These are phyloP conservation scores for Atractosteus spatula DNA, from an alignment of 2,113 vertebrate genomes.

Conservation along the genomic window DNA sequence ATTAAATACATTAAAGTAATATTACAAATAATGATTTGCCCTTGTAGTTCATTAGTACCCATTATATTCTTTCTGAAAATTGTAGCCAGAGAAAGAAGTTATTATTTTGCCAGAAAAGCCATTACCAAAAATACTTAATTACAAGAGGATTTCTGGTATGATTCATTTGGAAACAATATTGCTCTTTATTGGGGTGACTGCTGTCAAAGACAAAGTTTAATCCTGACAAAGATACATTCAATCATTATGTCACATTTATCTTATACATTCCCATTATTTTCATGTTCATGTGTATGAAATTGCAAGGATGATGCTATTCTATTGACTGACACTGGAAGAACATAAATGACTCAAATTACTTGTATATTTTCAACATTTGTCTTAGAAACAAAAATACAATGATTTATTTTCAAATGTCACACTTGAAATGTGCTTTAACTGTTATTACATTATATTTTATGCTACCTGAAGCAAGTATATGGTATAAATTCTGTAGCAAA, in stretches of 20 bases:
- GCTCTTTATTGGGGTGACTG: conserved; percentile 19
- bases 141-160: conserved; percentile 34
- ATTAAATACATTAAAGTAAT: conserved; percentile 70
- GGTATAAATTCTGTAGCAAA: no score
- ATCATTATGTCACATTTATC: conserved; percentile 31
- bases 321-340: background rate
- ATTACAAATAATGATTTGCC: conserved; percentile 68
- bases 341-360: background rate
- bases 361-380: background rate
- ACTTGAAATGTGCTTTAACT: no score
- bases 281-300: background rate
- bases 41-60: conserved; percentile 61
- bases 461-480: no score
- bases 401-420: background rate
- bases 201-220: conserved; percentile 30
- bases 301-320: background rate
- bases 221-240: conserved; percentile 28
- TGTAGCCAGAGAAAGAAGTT: conserved; percentile 43
- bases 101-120: conserved; percentile 54
- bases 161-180: conserved; percentile 30
- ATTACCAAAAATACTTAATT: conserved; percentile 58
- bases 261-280: conserved; percentile 8
- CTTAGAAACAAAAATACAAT: background rate
- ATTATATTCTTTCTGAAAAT: conserved; percentile 44
- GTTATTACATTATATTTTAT: no score